Evolutionary conservation across 2,888 invertebrate genomes (phyloP).

Genomic region (Cepaea hortensis): DNA sequence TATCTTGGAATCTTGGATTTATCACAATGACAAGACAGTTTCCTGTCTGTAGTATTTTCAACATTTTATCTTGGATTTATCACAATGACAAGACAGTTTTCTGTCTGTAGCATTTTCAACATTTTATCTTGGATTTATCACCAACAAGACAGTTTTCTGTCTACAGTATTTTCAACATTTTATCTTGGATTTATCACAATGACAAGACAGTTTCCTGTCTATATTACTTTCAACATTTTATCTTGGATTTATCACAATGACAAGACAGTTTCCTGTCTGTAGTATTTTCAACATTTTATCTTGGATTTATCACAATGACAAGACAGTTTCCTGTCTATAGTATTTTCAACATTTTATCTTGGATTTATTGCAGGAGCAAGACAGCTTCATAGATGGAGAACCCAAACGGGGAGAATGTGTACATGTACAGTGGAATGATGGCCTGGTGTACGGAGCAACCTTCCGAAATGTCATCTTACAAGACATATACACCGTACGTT

Average conservation of each 20-base stretch:
- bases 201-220: neutral
- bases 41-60: neutral
- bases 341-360: neutral
- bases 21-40: neutral
- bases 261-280: neutral
- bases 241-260: neutral
- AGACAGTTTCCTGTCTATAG: neutral
- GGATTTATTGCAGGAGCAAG: slow-evolving; percentile 58
- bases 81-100: neutral
- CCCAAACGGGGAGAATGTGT: slow-evolving; percentile 78
- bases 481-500: slow-evolving; percentile 74
- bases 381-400: slow-evolving; percentile 65
- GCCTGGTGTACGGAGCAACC: slow-evolving; percentile 69
- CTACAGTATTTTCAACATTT: no score
- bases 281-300: neutral
- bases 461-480: slow-evolving; percentile 70
- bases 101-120: neutral
- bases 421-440: slow-evolving; percentile 80
- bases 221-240: neutral
- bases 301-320: neutral
- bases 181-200: no score
- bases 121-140: slow-evolving; percentile 45
- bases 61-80: neutral
- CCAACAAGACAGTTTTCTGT: slow-evolving; percentile 60
- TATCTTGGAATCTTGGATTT: neutral